Evolutionary conservation across 2,888 invertebrate species (phyloP), one percentile per base, ranked within the genome.

Genomic region (Synergus gifuensis): DNA sequence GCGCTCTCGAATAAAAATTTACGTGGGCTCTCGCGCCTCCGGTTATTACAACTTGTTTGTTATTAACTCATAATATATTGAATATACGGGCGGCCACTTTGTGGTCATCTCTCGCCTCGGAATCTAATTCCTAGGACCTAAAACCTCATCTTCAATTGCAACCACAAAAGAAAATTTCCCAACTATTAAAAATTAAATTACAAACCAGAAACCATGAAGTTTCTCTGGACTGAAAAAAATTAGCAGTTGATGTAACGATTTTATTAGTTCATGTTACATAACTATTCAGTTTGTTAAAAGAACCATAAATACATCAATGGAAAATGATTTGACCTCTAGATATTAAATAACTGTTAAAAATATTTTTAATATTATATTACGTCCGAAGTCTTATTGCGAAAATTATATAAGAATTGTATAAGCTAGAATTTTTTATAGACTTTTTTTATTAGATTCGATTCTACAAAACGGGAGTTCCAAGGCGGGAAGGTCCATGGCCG

Each of bases 401-500:
- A 49, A 49, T 73, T 69, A 16, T 36, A 54, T 73, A 16, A 73
- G 16, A 49, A 49, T 73, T 69, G 36, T 36, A 54, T 73, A 22
- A 73, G 16, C n/a, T 8, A 28, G 11, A 36, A 36, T 40, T 73
- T 73, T 73, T 28, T 46, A 69, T 22, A 42, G 7, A 3, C 44
- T 46, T 36, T 62, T 63, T 76, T 58, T 60, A 77, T 73, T 14
- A 77, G 76, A 79, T 76, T 40, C 58, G 76, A 80, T 7, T 36
- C 78, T 81, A 76, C 77, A 79, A 81, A 81, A 80, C n/a, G 80
- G 63, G 79, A 84, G n/a, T 73, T 73, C 28, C 28, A 54, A 85
- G 80, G 85, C 81, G 83, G 84, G 76, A 83, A 44, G 81, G 84
- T 84, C 88, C 88, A 86, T 84, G 88, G 86, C 82, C 86, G 87